A percentile compares a stretch with the other conserved stretches of the same genome.
phyloP scores from a whole-genome alignment of 2,888 invertebrate species.

The Macrosoma leucophasiata region DNA sequence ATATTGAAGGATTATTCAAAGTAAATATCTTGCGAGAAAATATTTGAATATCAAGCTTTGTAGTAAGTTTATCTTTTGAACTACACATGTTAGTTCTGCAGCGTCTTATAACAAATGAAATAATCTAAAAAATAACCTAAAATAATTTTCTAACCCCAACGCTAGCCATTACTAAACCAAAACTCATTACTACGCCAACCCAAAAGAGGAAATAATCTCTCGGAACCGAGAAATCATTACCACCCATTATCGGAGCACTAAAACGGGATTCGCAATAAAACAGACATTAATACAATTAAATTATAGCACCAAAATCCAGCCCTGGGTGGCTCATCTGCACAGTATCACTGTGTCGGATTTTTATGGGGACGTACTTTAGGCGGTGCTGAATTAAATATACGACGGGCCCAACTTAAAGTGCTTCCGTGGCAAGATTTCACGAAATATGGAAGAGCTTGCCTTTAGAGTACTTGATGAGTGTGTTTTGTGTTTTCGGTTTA shows the following conservation, averaged over 20 bases:
- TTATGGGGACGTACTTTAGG: constrained; percentile 70
- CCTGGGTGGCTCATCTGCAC: constrained; percentile 70
- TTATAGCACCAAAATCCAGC: constrained; percentile 56
- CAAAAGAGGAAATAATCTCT: too few species aligned
- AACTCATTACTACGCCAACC: constrained; percentile 8
- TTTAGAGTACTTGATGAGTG: too few species aligned
- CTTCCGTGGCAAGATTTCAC: constrained; percentile 66
- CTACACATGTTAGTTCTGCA: too few species aligned
- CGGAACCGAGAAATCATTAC: constrained; percentile 47
- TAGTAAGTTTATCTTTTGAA: too few species aligned
- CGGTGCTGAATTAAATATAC: constrained; percentile 71
- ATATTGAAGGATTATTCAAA: too few species aligned
- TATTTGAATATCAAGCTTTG: too few species aligned
- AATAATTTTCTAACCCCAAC: too few species aligned
- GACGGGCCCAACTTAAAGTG: constrained; percentile 66
- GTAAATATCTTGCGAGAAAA: too few species aligned
- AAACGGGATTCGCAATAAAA: constrained; percentile 71
- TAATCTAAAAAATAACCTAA: too few species aligned
- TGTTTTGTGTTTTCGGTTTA: too few species aligned
- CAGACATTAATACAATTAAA: constrained; percentile 67
- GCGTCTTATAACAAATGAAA: too few species aligned
- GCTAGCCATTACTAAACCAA: constrained; percentile 12
- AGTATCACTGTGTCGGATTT: constrained; percentile 68
- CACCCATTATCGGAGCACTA: constrained; percentile 59
- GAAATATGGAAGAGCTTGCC: too few species aligned